phyloP scores from a whole-genome alignment of 2,113 vertebrate species.

The zebrafish (Danio rerio) region DNA sequence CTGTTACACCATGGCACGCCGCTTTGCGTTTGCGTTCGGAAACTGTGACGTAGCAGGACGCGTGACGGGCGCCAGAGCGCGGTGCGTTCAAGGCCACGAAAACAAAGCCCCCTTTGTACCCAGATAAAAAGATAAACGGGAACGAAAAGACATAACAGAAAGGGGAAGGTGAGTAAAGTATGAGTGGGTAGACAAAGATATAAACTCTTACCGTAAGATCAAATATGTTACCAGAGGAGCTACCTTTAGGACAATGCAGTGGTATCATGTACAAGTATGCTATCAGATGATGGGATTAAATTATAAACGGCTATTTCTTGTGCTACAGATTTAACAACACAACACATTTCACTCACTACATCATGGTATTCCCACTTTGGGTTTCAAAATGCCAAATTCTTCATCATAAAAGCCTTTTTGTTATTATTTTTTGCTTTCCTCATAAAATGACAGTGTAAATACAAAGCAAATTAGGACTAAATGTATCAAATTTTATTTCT shows the following conservation, averaged over 20 bases:
- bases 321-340: not conserved
- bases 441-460: too few relatives aligned
- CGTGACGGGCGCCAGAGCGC: conserved; percentile 6
- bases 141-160: conserved; percentile 52
- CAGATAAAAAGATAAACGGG: conserved; percentile 51
- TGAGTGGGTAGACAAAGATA: not conserved
- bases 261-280: not conserved
- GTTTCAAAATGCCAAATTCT: too few relatives aligned
- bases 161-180: conserved; percentile 17
- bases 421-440: too few relatives aligned
- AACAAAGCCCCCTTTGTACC: conserved; percentile 60
- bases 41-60: conserved; percentile 32
- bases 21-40: too few relatives aligned
- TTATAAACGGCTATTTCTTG: not conserved
- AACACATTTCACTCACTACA: not conserved
- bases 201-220: not conserved
- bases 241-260: not conserved
- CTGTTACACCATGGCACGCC: not conserved
- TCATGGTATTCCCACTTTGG: not conserved
- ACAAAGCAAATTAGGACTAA: too few relatives aligned
- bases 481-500: too few relatives aligned
- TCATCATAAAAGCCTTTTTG: too few relatives aligned
- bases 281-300: not conserved
- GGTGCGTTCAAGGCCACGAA: conserved; percentile 52
- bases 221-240: not conserved